Base-by-base conservation (phyloP, 2,113 vertebrate genomes). In the Romanogobio albipinnatus region DNA sequence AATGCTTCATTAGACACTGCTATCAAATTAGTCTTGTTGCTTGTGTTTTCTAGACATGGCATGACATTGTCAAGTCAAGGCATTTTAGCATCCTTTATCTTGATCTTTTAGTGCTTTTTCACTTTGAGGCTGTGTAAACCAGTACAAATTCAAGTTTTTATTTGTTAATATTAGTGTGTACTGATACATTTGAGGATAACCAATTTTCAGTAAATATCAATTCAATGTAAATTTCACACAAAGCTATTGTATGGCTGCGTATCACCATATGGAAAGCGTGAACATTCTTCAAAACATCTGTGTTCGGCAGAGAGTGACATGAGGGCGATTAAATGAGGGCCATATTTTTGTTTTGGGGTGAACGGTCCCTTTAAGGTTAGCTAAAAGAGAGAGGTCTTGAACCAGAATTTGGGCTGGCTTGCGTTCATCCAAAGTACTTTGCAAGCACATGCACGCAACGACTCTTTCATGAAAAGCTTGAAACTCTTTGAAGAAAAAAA, bases 41-140 rank as follows among this genome's bases (percentile, higher is more conserved):
- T 68, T 36, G 64, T 68, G n/a, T 26, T 59, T 59, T 56, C 24
- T 58, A 76, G 79, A 86, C 59, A 82, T 15, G 59, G 29, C 51
- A 71, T 70, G 74, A 36, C 62, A 43, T 22, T 73, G 66, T 47
- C n/a, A 39, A 73, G 17, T 53, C 19, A 58, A 33, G 22, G 22
- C 43, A 56, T 39, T 56, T 45, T 45, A 73, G 43, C 43, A 73
- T 14, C 70, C 70, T 43, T 43, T 10, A 71, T 33, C 68, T 71
- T 70, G 19, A 29, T 39, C 36, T 39, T 39, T 39, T 39, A 39
- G 36, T 39, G 17, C 8, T 39, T 39, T 33, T 66, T 66, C 62
- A 17, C 26, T 17, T 66, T 15, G 6, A 33, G 26, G 62, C 17
- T 66, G 62, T 66, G 62, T 66, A 33, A 33, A 66, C 7, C 1